Base-by-base conservation (phyloP, 2,113 vertebrate species). In the Rallus limicola region DNA sequence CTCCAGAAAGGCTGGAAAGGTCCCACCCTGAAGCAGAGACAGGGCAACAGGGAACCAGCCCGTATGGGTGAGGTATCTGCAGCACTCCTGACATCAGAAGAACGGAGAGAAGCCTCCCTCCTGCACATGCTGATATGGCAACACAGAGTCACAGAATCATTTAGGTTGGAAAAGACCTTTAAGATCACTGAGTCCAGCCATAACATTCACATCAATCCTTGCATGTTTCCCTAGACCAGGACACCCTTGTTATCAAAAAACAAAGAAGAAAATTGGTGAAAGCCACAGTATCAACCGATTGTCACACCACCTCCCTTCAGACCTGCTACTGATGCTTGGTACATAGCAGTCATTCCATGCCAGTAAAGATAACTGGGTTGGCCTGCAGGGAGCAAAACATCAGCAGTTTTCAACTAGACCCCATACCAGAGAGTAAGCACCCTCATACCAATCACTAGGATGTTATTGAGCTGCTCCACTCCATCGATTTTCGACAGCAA, bases 391-490 rank as follows among this genome's bases (percentile, higher is more conserved):
- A 81, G 36, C 33, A 71, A 46, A 81, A 1, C 3, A 11, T 1
- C 59, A 67, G 53, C 38, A 53, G 36, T 8, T 76, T 3, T 10
- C 83, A 28, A 12, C 10, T 68, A 74, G 91, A 56, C 18, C 42
- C 19, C 19, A 1, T 5, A 28, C 20, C 16, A 70, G 20, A 55
- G 72, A 14, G 48, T 24, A 59, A 88, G 71, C 10, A 24, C 25
- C 79, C 33, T 26, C 98, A 11, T 96, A 99, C 99, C 99, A 56
- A 99, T 99, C 92, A 99, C 99, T 53, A 99, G 98, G 98, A 99
- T 99, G 98, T 99, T 99, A 97, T 99, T 99, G 95, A 99, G 98
- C 92, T 99, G 99, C 97, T 99, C 99, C 59, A 99, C 99, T 0
- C 99, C 99, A 12, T 99, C 99, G 2, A 99, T 99, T 95, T 99